Evolutionary conservation across 2,797 vertebrate genomes (phyloP).

Genomic region (Karalla daura): DNA sequence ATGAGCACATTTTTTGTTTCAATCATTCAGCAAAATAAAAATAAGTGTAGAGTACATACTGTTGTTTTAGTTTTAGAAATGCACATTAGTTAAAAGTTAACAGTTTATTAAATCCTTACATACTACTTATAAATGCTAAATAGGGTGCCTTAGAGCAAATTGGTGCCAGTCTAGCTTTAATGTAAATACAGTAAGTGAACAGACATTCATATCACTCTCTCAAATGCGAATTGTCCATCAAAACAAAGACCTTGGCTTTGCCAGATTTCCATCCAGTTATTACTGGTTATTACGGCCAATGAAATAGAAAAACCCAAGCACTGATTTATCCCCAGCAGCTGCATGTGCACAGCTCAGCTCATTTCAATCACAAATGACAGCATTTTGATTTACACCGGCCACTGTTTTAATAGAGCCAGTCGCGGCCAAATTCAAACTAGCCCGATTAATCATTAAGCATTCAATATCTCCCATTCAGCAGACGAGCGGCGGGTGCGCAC

Average conservation of each 20-base stretch:
- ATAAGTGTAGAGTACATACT: neutral
- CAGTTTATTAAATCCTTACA: neutral
- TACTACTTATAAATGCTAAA: neutral
- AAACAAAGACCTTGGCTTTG: conserved; percentile 88
- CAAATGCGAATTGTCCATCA: conserved; percentile 70
- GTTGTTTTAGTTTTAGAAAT: too few species aligned
- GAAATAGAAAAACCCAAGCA: conserved; percentile 80
- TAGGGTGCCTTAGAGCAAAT: neutral
- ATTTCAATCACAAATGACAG: conserved; percentile 98
- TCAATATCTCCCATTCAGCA: conserved; percentile 93
- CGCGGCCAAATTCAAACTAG: conserved; percentile 96
- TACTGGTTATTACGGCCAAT: conserved; percentile 93
- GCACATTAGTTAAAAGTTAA: too few species aligned
- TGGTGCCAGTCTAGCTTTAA: conserved; percentile 23
- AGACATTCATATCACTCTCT: conserved; percentile 57
- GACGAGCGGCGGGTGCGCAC: conserved; percentile 91
- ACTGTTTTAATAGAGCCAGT: conserved; percentile 95
- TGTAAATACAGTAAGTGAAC: conserved; percentile 32
- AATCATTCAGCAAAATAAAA: too few species aligned
- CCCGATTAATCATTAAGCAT: conserved; percentile 99
- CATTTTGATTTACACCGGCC: conserved; percentile 95
- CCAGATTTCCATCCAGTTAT: conserved; percentile 88
- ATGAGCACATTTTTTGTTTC: too few species aligned
- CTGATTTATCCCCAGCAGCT: conserved; percentile 91
- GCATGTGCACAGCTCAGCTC: conserved; percentile 90